Conservation (phyloP, 1,140 invertebrate genomes). For the Rhagoletis zephyria region DNA sequence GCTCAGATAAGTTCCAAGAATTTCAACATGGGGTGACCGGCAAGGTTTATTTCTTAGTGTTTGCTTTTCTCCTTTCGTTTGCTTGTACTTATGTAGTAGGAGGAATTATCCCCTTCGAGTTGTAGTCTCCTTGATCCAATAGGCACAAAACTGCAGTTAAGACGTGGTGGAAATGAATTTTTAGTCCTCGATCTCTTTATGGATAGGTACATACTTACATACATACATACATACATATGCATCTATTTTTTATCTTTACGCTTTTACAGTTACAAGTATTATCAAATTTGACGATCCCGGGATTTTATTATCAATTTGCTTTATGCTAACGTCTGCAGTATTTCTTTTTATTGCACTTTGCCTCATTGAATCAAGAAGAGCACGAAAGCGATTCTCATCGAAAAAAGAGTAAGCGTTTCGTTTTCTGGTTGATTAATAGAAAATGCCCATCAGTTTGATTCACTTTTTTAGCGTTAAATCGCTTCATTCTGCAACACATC, state of each 20-base stretch:
- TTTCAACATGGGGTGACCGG: too few relatives aligned
- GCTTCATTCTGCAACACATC: conserved; percentile 62
- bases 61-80: too few relatives aligned
- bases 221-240: background rate
- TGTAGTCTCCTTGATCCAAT: too few relatives aligned
- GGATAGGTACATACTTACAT: too few relatives aligned
- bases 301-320: conserved; percentile 61
- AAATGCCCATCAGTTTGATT: background rate
- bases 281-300: conserved; percentile 63
- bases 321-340: conserved; percentile 58
- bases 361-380: conserved; percentile 65
- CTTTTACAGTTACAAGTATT: conserved; percentile 57
- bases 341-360: conserved; percentile 54
- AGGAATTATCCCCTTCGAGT: too few relatives aligned
- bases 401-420: conserved; percentile 1
- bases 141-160: too few relatives aligned
- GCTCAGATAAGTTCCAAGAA: too few relatives aligned
- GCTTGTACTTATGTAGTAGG: too few relatives aligned
- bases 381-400: background rate
- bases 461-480: conserved; percentile 56
- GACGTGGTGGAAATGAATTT: too few relatives aligned
- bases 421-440: background rate
- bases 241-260: background rate
- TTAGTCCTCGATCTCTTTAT: too few relatives aligned
- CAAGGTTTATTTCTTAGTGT: too few relatives aligned